Percentiles rank a stretch among this genome's conserved stretches.
These are phyloP conservation scores for Oreonectes daqikongensis DNA, from an alignment of 2,797 vertebrate genomes.

Conservation along the genomic window DNA sequence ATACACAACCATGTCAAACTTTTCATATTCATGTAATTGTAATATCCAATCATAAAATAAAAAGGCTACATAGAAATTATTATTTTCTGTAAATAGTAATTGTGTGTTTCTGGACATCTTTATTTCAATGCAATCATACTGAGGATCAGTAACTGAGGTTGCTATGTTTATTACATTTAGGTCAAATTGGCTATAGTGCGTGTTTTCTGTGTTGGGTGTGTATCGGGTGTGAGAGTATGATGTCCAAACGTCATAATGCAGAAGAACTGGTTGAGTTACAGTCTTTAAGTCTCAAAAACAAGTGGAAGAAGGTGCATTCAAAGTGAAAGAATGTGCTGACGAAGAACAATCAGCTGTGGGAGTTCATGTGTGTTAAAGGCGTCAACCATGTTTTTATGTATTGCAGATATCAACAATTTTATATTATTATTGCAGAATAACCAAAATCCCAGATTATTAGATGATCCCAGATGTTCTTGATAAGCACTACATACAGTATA, in stretches of 20 bases:
- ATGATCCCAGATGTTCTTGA: no score
- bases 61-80: no score
- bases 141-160: neutral
- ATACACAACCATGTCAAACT: neutral
- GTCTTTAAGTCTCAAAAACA: neutral
- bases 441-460: no score
- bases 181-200: neutral
- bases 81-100: no score
- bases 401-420: no score
- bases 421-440: no score
- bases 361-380: neutral
- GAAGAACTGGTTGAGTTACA: conserved; percentile 64
- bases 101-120: no score
- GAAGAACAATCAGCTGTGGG: neutral
- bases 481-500: no score
- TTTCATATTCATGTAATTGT: no score
- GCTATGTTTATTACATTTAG: neutral
- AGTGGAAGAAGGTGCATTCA: neutral
- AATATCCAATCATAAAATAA: no score
- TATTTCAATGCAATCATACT: no score
- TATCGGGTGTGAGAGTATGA: neutral
- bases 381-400: neutral
- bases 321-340: neutral
- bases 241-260: conserved; percentile 50
- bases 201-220: neutral